Evolutionary conservation across 2,888 invertebrate species (phyloP), one percentile per base, ranked within the genome.

Genomic region (Drosophila mercatorum): DNA sequence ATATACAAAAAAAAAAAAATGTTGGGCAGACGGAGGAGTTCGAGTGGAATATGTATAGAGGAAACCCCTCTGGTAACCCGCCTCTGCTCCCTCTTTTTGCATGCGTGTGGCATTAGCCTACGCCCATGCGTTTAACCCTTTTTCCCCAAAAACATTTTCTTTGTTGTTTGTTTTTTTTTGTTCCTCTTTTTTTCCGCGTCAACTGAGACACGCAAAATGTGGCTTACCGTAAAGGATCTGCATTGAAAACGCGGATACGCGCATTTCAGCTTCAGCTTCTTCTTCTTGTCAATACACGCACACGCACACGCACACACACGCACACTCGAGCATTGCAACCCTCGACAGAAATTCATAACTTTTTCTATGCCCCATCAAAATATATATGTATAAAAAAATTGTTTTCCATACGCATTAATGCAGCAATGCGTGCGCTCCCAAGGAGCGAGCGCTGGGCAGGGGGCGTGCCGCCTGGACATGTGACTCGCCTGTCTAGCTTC

Each of bases 391-490:
- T n/a, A 63, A 67, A 75, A 70, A 82, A 70, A 78, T 71, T 80
- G 70, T 69, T 75, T 78, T 78, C 68, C 75, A 80, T 75, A 80
- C 85, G 88, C 85, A 86, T 83, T 86, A 81, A 80, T 86, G 88
- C 85, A 88, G 77, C 80, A 68, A 70, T 78, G 80, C 80, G 80
- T 80, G 79, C 72, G 75, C 56, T 43, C 44, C 22, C 17, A 7
- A 28, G 58, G 67, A 53, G 58, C 57, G 17, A 41, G 55, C 55
- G 53, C 2, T 26, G 14, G 2, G n/a, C n/a, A 8, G 40, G 28
- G 28, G 55, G 40, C 41, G 40, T 41, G 55, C 47, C 14, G 64
- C 17, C 46, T 62, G 59, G 46, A 28, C 44, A 28, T 46, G 51
- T 11, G 55, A 38, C 28, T 61, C 36, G 56, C 22, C 52, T 11